Evolutionary conservation across 2,113 vertebrate species (phyloP), one percentile per base, ranked within the genome.

Genomic region (Urocolius indicus): DNA sequence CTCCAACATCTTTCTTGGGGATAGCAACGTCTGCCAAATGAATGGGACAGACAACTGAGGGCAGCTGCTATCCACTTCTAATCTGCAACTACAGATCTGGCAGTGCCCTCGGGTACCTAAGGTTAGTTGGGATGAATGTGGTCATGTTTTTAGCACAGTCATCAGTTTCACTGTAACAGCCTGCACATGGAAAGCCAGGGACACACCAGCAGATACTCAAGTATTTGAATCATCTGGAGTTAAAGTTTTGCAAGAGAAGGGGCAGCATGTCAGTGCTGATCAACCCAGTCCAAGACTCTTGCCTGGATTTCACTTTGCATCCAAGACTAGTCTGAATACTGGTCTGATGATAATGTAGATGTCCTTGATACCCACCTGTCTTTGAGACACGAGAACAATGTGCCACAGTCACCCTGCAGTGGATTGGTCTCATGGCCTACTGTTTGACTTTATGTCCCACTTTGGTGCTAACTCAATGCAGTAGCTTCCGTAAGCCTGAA

Each of bases 181-280:
- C 21, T 75, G 15, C 32, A 24, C 0, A 1, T 11, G 66, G 23
- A 54, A 7, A 71, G 12, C 0, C 2, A 3, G 26, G 45, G 24
- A 7, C 36, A 4, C 8, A 45, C 6, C 46, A 45, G 30, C 17
- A 73, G 29, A n/a, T 51, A 19, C 15, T 14, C n/a, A 32, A 63
- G 17, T 6, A 13, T 16, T 20, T 67, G 55, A 55, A 21, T 49
- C 69, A 68, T 27, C 1, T 2, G 26, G 27, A 91, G 41, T 4
- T 52, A 32, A 79, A 77, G 24, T 27, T 58, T 67, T 61, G 19
- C 38, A 74, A 29, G 3, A 66, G 27, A 38, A 41, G 10, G 16
- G 6, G 32, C 78, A 85, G 6, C 0, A 0, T 5, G 2, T 24
- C 51, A 36, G 2, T 24, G 17, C 20, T 6, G 3, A 15, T 74